phyloP scores from a whole-genome alignment of 2,888 invertebrate species.

The Muscina levida region DNA sequence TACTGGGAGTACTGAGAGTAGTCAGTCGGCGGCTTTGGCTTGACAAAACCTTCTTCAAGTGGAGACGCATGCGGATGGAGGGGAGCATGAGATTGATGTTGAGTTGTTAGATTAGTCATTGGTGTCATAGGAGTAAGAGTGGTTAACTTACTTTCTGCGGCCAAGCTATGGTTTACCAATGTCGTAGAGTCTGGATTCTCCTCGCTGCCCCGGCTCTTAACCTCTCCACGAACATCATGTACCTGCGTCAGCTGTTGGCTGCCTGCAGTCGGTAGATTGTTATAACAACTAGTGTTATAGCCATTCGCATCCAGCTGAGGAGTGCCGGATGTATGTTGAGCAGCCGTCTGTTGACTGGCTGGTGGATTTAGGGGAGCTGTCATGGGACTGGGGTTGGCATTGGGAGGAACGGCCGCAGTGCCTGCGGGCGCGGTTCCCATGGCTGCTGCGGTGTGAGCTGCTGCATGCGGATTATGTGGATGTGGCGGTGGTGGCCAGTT shows the following conservation, averaged over 20 bases:
- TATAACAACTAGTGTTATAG: conserved; percentile 73
- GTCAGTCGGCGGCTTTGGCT: conserved; percentile 79
- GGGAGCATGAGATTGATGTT: conserved; percentile 69
- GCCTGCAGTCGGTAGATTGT: conserved; percentile 72
- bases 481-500: conserved; percentile 83
- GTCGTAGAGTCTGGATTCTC: conserved; percentile 90
- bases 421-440: conserved; percentile 50
- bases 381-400: conserved; percentile 33
- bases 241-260: conserved; percentile 71
- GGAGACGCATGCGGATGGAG: conserved; percentile 68
- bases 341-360: conserved; percentile 56
- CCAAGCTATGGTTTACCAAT: conserved; percentile 80
- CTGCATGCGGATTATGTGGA: conserved; percentile 79
- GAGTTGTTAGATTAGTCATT: conserved; percentile 79
- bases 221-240: conserved; percentile 75
- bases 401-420: conserved; percentile 51
- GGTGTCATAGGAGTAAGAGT: conserved; percentile 80
- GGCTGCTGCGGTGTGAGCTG: conserved; percentile 64
- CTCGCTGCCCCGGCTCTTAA: conserved; percentile 81
- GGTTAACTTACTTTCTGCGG: conserved; percentile 80
- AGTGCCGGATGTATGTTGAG: conserved; percentile 57
- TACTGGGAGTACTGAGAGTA: conserved; percentile 79
- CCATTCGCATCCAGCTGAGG: conserved; percentile 66
- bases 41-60: conserved; percentile 79
- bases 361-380: conserved; percentile 67